Evolutionary conservation across 2,797 vertebrate genomes (phyloP).

Genomic region (Rhabdophis nuchalis): DNA sequence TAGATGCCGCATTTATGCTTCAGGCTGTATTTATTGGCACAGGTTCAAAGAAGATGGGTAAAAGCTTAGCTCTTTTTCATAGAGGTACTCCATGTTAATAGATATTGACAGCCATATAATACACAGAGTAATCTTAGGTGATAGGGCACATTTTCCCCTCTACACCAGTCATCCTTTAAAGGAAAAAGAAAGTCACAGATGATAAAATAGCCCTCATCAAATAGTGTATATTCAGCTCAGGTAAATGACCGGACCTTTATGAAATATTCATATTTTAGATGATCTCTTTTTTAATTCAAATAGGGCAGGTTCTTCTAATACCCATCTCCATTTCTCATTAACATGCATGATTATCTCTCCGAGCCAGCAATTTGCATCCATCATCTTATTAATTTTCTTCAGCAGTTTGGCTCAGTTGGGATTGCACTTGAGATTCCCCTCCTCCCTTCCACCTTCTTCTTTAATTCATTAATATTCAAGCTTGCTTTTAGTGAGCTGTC

Average conservation of each 20-base stretch:
- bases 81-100: not conserved
- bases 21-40: not conserved
- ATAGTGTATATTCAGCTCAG: not conserved
- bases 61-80: not conserved
- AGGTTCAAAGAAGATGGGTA: not conserved
- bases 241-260: not conserved
- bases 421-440: not conserved
- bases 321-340: slow-evolving; percentile 18
- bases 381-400: slow-evolving; percentile 28
- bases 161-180: not conserved
- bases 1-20: too few relatives aligned
- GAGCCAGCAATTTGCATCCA: slow-evolving; percentile 18
- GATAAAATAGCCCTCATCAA: not conserved
- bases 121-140: not conserved
- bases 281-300: slow-evolving; percentile 12
- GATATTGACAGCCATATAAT: not conserved
- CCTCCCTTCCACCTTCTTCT: not conserved
- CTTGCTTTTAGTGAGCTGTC: slow-evolving; percentile 10
- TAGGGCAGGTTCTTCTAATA: slow-evolving; percentile 6
- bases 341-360: slow-evolving; percentile 24
- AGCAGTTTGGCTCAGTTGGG: slow-evolving; percentile 2
- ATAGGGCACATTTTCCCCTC: not conserved
- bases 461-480: slow-evolving; percentile 25
- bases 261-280: slow-evolving; percentile 20
- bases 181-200: not conserved